Evolutionary conservation across 1,140 invertebrate genomes (phyloP), one percentile per base, ranked within the genome.

Genomic region (Cryptotermes secundus): DNA sequence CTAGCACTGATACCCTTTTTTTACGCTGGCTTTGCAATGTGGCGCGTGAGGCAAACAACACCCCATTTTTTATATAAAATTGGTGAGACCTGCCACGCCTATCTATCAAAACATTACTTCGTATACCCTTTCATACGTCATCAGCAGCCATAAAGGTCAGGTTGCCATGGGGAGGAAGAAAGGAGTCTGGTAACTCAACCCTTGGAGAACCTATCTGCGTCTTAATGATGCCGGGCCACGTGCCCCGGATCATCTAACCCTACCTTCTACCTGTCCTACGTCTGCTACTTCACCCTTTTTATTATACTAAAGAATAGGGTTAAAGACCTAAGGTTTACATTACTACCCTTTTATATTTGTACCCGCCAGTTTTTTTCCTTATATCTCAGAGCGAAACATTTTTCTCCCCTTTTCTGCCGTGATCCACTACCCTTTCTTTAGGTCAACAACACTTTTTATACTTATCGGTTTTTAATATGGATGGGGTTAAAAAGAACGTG

Each of bases 401-500:
- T n/a, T 59, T 59, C 53, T n/a, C 53, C 53, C 53, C 53, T 59
- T 59, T 59, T 22, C 53, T 59, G 22, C 7, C 53, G 19, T 59
- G 53, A 59, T 22, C 53, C 53, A 59, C 53, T 59, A 59, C 53
- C 53, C 53, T 59, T 59, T 59, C 53, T 59, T 59, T n/a, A 59
- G 53, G 53, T 59, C 53, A 59, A 59, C 24, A 59, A 59, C n/a
- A 72, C 59, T 59, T 38, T 45, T 45, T 53, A 45, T 82, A 38
- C 38, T 82, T 49, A 49, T 53, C 81, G 81, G 38, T 82, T 82
- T 82, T 82, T 82, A 82, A 82, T 82, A 34, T n/a, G 81, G 45
- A 45, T 42, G 81, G 81, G 81, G 36, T 82, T 45, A 82, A 82
- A 82, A 81, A 38, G 80, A 22, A 38, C 34, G 2, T 82, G 42